phyloP scores from a whole-genome alignment of 2,113 vertebrate species.

The Porphyrio hochstetteri region DNA sequence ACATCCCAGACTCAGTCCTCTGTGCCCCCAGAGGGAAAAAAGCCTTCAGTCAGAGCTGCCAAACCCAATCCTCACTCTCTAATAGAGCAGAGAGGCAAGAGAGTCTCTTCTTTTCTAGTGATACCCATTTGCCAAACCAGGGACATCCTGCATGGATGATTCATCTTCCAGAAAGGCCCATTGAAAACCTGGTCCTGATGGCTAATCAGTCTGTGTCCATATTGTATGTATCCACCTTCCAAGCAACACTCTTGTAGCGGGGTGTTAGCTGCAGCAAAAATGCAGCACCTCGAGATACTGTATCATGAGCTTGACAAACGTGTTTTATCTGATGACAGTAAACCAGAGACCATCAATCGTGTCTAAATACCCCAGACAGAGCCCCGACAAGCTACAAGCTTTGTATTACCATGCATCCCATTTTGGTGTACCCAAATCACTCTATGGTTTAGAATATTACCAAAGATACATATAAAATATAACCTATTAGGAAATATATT shows the following conservation, averaged over 20 bases:
- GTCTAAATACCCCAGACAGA: background rate
- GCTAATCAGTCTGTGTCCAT: background rate
- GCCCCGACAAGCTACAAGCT: background rate
- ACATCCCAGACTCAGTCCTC: rapidly evolving
- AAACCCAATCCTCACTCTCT: background rate
- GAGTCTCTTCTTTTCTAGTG: background rate
- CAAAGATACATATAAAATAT: background rate
- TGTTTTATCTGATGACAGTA: constrained; percentile 3
- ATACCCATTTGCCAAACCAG: background rate
- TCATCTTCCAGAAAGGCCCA: background rate
- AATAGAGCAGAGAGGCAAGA: background rate
- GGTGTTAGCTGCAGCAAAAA: background rate
- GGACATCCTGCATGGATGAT: background rate
- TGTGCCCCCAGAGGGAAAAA: background rate
- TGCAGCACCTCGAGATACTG: background rate
- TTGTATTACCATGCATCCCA: background rate
- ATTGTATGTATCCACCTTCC: background rate
- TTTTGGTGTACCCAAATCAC: background rate
- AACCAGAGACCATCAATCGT: constrained; percentile 24
- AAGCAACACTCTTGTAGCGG: background rate
- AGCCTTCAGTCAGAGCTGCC: background rate
- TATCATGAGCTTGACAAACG: background rate
- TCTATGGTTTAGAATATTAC: background rate
- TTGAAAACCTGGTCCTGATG: background rate
- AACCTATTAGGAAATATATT: background rate